Evolutionary conservation across 2,888 invertebrate genomes (phyloP).

Genomic region (Drosophila kanekoi): DNA sequence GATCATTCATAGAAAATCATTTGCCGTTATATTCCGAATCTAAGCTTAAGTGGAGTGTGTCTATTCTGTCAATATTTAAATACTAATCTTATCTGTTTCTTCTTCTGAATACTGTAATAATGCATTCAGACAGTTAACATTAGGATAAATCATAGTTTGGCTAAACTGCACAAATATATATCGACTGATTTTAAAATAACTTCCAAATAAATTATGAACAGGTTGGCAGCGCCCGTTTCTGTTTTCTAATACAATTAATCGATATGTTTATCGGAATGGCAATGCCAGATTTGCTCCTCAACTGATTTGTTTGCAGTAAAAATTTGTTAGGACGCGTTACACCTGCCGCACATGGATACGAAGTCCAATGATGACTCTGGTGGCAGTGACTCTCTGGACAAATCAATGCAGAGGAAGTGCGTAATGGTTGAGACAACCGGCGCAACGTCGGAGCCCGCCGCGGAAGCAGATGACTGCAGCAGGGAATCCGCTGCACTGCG

Average conservation of each 20-base stretch:
- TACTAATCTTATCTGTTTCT: too few species aligned
- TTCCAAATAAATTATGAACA: background rate
- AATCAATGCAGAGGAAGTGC: slow-evolving; percentile 82
- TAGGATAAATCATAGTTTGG: too few species aligned
- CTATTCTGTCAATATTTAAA: too few species aligned
- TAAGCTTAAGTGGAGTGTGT: too few species aligned
- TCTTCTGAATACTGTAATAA: too few species aligned
- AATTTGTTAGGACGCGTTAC: slow-evolving; percentile 40
- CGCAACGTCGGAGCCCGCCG: slow-evolving; percentile 51
- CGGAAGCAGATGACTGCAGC: slow-evolving; percentile 56
- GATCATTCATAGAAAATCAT: too few species aligned
- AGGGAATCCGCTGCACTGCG: slow-evolving; percentile 55
- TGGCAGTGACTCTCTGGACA: slow-evolving; percentile 83
- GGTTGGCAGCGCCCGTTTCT: slow-evolving; percentile 32
- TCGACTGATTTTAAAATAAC: background rate
- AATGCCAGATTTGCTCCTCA: slow-evolving; percentile 50
- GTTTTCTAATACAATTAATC: slow-evolving; percentile 19
- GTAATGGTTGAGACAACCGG: slow-evolving; percentile 75
- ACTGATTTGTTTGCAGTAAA: slow-evolving; percentile 62
- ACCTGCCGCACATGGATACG: slow-evolving; percentile 75
- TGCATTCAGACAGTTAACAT: too few species aligned
- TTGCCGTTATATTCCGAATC: too few species aligned
- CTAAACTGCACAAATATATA: background rate
- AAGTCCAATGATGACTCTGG: slow-evolving; percentile 82
- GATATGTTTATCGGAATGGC: slow-evolving; percentile 47